Evolutionary conservation across 2,888 invertebrate species (phyloP), one percentile per base, ranked within the genome.

Genomic region (Cephalotes varians): DNA sequence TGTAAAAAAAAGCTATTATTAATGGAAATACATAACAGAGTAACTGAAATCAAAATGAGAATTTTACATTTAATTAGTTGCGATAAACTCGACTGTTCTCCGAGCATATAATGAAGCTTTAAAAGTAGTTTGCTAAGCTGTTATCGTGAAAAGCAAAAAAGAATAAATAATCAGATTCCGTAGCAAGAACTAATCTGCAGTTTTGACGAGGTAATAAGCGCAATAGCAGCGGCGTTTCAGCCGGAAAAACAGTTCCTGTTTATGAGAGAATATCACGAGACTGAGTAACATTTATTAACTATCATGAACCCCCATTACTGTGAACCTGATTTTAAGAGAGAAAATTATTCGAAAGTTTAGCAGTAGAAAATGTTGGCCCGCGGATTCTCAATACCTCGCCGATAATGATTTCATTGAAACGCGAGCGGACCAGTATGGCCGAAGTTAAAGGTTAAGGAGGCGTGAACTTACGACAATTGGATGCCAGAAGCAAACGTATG

Each of bases 391-490:
- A 87, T 87, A 87, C 83, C 69, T 81, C 58, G 67, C 62, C 82
- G 81, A 83, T 88, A 89, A 89, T 81, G 83, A 85, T 85, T 86
- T 85, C 71, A 84, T 81, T 60, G 85, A 85, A 88, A 80, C 81
- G 81, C 51, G 56, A 56, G 76, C 54, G 58, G 49, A 76, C 85
- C 54, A 31, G 47, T 54, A n/a, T 40, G 34, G 9, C 15, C 28
- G 34, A 64, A 77, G 82, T 83, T 76, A 74, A 85, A 84, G 83
- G 86, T 85, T 85, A 89, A 88, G 71, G 81, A 85, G 85, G 86
- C 81, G 88, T 83, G 84, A 89, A 89, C 88, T 85, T 89, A 85
- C 89, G 89, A 87, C 86, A 89, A 89, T 89, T 86, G 87, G 81
- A 86, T 84, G 82, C 84, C 86, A 86, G 58, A 58, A 65, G 71